A percentile compares a stretch with the other conserved stretches of the same genome.
phyloP scores from a whole-genome alignment of 92 coral and sea anemone species.

The Paramuricea clavata region DNA sequence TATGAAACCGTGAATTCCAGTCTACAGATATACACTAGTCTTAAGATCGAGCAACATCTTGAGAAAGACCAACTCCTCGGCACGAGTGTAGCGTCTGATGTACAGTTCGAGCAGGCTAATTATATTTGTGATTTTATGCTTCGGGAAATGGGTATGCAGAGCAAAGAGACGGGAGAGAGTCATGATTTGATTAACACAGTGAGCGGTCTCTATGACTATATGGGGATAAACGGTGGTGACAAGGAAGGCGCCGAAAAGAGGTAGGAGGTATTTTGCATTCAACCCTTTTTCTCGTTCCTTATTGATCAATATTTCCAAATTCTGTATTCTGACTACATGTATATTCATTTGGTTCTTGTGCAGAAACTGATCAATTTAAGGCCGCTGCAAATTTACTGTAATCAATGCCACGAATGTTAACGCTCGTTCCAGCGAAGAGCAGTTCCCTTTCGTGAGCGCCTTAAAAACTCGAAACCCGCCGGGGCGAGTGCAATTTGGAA shows the following conservation, averaged over 20 bases:
- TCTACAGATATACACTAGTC: conserved; percentile 43
- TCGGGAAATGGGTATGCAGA: conserved; percentile 39
- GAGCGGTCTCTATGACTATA: background rate
- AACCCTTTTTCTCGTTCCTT: too few species aligned
- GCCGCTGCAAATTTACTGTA: too few species aligned
- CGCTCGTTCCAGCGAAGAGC: too few species aligned
- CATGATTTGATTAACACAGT: conserved; percentile 23
- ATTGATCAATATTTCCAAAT: too few species aligned
- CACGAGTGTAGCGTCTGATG: conserved; percentile 46
- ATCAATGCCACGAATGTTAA: too few species aligned
- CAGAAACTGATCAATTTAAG: too few species aligned
- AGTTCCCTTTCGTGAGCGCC: too few species aligned
- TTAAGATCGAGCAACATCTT: conserved; percentile 35
- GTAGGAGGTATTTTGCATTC: too few species aligned
- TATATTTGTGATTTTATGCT: conserved; percentile 44
- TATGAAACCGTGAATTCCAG: conserved; percentile 41
- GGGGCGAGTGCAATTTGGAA: too few species aligned
- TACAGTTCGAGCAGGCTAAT: conserved; percentile 42
- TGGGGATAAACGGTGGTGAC: conserved; percentile 3
- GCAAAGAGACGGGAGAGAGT: conserved; percentile 30
- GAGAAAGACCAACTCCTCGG: conserved; percentile 49
- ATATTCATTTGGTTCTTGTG: too few species aligned
- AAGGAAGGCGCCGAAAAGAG: background rate
- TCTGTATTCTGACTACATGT: too few species aligned
- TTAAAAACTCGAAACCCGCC: too few species aligned